Percentiles rank a stretch among this genome's conserved stretches.
Conservation (phyloP, 2,888 invertebrate species). For the Eristalis intricaria region DNA sequence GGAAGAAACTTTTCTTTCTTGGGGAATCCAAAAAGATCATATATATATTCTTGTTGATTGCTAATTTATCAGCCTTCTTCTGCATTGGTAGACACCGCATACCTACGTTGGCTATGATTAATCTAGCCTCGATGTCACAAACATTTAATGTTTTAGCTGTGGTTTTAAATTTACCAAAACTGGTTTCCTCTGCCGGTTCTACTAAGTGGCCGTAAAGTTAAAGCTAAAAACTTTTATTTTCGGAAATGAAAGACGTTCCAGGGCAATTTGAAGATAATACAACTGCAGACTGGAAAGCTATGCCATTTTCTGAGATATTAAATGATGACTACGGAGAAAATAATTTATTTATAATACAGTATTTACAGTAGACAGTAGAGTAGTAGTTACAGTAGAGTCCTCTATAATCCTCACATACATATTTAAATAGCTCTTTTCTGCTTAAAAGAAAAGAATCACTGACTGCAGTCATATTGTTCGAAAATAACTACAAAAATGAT, state of each 20-base stretch:
- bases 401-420: background rate
- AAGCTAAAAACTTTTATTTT: background rate
- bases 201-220: background rate
- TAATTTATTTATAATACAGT: no score
- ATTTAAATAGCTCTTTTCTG: background rate
- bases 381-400: no score
- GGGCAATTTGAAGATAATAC: background rate
- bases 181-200: background rate
- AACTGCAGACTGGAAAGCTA: background rate
- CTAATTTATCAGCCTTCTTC: no score
- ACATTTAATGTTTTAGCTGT: background rate
- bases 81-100: background rate
- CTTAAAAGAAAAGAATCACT: conserved; percentile 8
- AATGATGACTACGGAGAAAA: background rate
- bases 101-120: background rate
- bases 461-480: conserved; percentile 38
- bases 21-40: no score
- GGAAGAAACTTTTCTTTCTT: no score
- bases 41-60: no score
- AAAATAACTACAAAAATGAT: conserved; percentile 56
- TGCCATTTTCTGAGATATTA: background rate
- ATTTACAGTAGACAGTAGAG: no score
- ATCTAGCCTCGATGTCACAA: background rate
- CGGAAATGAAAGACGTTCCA: background rate
- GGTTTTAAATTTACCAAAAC: background rate